Conservation (phyloP, 1,140 invertebrate species). For the Halyomorpha halys region DNA sequence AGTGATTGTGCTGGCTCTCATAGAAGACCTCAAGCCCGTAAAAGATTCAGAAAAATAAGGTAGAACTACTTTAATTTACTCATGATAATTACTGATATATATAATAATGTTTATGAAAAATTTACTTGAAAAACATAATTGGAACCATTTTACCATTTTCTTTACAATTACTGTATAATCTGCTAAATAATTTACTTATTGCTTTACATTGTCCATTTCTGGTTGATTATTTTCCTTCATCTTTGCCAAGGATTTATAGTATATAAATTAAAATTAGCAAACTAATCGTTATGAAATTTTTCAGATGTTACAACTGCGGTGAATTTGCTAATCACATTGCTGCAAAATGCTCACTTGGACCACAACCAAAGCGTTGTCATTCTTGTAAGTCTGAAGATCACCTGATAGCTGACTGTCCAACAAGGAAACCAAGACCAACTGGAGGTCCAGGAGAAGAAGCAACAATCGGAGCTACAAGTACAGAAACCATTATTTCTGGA, state of each 20-base stretch:
- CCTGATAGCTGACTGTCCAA: conserved; percentile 75
- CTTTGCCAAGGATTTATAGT: no score
- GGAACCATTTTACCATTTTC: background rate
- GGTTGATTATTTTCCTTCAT: no score
- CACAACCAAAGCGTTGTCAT: conserved; percentile 80
- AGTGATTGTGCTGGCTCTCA: conserved; percentile 69
- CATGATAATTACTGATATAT: no score
- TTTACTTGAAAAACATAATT: no score
- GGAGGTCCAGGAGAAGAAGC: conserved; percentile 29
- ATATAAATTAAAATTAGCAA: no score
- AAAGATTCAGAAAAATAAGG: conserved; percentile 73
- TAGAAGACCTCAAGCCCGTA: conserved; percentile 60
- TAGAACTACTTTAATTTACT: conserved; percentile 33
- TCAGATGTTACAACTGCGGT: conserved; percentile 82
- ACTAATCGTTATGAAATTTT: conserved; percentile 29
- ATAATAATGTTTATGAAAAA: no score
- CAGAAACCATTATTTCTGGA: conserved; percentile 22
- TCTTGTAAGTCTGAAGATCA: conserved; percentile 76
- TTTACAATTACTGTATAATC: no score
- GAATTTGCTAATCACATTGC: conserved; percentile 85
- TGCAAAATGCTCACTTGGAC: conserved; percentile 71
- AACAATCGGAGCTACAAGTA: conserved; percentile 21
- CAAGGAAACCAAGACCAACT: conserved; percentile 32
- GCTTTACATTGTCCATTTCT: no score
- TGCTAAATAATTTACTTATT: background rate